A percentile compares a stretch with the other conserved stretches of the same genome.
Evolutionary conservation across 2,888 invertebrate species (phyloP).

Genomic region (Volucella inanis): DNA sequence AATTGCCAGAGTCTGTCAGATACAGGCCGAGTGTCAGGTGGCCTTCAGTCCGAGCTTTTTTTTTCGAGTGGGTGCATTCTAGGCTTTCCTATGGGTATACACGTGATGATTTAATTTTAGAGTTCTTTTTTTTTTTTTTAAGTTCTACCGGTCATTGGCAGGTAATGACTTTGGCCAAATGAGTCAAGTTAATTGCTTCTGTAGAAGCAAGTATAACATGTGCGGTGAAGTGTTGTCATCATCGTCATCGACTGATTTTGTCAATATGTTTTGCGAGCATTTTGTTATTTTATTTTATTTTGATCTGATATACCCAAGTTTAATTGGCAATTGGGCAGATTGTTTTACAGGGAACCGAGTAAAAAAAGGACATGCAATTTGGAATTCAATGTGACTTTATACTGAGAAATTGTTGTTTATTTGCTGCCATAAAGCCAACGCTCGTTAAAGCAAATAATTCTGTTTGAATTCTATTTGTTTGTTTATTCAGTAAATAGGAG

Average conservation of each 20-base stretch:
- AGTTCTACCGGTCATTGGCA: slow-evolving; percentile 16
- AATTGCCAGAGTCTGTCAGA: slow-evolving; percentile 40
- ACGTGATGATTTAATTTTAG: background rate
- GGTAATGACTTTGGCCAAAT: slow-evolving; percentile 51
- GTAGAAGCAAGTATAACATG: slow-evolving; percentile 36
- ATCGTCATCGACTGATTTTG: slow-evolving; percentile 10
- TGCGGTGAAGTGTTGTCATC: slow-evolving; percentile 41
- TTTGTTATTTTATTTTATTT: background rate
- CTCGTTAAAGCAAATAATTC: no score
- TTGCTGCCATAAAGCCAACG: no score
- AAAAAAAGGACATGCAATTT: no score
- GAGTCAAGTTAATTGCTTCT: slow-evolving; percentile 52
- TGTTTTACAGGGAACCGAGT: no score
- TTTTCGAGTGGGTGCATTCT: background rate
- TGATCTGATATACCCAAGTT: no score
- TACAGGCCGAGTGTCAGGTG: no score
- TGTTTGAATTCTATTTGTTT: no score
- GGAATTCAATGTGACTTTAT: no score
- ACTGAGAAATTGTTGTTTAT: no score
- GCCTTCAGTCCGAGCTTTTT: background rate
- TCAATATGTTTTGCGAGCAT: background rate
- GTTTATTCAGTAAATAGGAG: no score
- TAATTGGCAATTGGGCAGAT: no score
- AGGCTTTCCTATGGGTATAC: background rate
- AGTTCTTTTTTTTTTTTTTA: slow-evolving; percentile 15